Conservation (phyloP, 2,797 vertebrate species). For the Takifugu ocellatus region DNA sequence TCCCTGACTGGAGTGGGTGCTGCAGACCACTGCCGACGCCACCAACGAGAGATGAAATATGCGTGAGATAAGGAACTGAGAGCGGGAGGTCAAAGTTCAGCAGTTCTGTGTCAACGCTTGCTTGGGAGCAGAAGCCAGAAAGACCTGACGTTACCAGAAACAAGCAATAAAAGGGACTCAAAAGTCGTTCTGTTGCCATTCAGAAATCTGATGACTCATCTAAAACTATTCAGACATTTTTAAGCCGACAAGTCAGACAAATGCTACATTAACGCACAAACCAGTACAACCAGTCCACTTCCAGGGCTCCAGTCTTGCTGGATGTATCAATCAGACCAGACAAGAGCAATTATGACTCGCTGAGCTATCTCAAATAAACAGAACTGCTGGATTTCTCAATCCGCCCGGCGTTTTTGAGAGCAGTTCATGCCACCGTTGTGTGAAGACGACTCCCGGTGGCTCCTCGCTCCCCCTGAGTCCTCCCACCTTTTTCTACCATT, state of each 20-base stretch:
- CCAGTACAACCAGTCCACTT: constrained; percentile 38
- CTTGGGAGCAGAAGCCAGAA: too few relatives aligned
- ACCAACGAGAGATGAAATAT: neutral
- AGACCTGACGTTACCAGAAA: too few relatives aligned
- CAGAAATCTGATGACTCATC: constrained; percentile 24
- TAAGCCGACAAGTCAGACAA: constrained; percentile 13
- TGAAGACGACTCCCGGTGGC: too few relatives aligned
- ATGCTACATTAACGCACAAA: constrained; percentile 13
- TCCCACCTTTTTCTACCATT: neutral
- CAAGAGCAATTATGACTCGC: constrained; percentile 3
- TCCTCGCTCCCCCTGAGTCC: neutral
- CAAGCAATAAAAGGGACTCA: too few relatives aligned
- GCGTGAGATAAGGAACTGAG: neutral
- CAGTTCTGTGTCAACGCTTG: too few relatives aligned
- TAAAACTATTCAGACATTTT: constrained; percentile 7
- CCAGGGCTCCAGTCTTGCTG: neutral
- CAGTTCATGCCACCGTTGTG: too few relatives aligned
- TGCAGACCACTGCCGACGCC: constrained; percentile 43
- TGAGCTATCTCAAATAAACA: constrained; percentile 18
- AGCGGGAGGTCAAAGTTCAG: neutral
- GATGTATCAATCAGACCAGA: neutral
- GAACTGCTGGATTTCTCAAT: neutral
- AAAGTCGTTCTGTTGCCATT: constrained; percentile 1
- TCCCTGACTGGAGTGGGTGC: constrained; percentile 40
- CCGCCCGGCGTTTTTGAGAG: too few relatives aligned